phyloP scores from a whole-genome alignment of 2,113 vertebrate genomes.

The Takifugu bimaculatus region DNA sequence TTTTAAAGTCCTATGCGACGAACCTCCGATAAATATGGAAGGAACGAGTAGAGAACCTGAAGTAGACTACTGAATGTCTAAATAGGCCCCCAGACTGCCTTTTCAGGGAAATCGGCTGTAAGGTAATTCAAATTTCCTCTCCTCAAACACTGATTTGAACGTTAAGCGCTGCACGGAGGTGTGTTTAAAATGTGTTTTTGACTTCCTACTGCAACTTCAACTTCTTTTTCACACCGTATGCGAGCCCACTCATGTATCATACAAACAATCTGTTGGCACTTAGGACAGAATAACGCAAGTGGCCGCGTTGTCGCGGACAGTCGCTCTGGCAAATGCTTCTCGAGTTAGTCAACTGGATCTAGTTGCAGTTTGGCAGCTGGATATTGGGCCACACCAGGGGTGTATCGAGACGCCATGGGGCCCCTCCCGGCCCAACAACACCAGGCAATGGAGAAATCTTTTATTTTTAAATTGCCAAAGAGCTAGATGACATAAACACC shows the following conservation, averaged over 20 bases:
- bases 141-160: not conserved
- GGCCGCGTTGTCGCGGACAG: not conserved
- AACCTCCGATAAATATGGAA: constrained; percentile 18
- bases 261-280: no score
- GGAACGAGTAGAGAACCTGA: not conserved
- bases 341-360: constrained; percentile 14
- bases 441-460: no score
- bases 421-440: no score
- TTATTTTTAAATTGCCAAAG: no score
- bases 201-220: constrained; percentile 5
- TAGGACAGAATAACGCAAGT: no score
- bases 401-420: no score
- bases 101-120: constrained; percentile 3
- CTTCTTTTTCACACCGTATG: not conserved
- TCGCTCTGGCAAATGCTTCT: not conserved
- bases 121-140: constrained; percentile 35
- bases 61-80: constrained; percentile 13
- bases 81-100: not conserved
- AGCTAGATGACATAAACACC: no score
- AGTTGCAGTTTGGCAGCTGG: constrained; percentile 29
- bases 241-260: no score
- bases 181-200: not conserved
- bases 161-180: not conserved
- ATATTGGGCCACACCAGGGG: not conserved
- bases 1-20: constrained; percentile 13